Conservation (phyloP, 2,797 vertebrate genomes). For the Oreonectes daqikongensis region DNA sequence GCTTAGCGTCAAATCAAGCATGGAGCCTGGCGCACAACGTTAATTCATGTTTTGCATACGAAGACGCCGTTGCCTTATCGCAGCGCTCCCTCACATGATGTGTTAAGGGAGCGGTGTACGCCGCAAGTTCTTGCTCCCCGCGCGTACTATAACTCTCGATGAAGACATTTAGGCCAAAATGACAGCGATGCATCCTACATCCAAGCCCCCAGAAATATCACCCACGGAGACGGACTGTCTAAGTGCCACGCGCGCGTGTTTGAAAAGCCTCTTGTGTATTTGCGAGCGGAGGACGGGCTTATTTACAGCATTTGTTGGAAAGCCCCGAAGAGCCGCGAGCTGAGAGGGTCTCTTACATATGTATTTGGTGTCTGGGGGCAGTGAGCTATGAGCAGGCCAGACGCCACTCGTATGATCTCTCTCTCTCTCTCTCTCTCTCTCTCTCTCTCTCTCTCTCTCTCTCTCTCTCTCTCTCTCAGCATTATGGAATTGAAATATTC, state of each 20-base stretch:
- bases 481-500: constrained; percentile 57
- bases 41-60: constrained; percentile 78
- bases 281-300: constrained; percentile 67
- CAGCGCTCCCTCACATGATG: constrained; percentile 9
- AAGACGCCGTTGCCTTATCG: constrained; percentile 71
- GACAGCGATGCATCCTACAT: constrained; percentile 50
- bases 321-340: constrained; percentile 69
- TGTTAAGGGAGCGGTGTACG: not conserved
- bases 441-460: constrained; percentile 29
- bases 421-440: no score
- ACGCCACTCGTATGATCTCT: constrained; percentile 36
- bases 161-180: constrained; percentile 53
- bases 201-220: constrained; percentile 63
- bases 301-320: constrained; percentile 80
- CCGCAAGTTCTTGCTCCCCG: not conserved
- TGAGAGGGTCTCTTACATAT: constrained; percentile 77
- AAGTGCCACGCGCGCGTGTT: constrained; percentile 77
- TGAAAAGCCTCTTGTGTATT: constrained; percentile 64
- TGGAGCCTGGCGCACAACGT: constrained; percentile 70
- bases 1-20: constrained; percentile 80
- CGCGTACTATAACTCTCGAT: constrained; percentile 33
- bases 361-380: constrained; percentile 70
- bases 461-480: constrained; percentile 29
- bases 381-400: constrained; percentile 52
- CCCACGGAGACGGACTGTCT: constrained; percentile 56